Base-by-base conservation (phyloP, 1,140 invertebrate species). In the Branchinecta lynchi region DNA sequence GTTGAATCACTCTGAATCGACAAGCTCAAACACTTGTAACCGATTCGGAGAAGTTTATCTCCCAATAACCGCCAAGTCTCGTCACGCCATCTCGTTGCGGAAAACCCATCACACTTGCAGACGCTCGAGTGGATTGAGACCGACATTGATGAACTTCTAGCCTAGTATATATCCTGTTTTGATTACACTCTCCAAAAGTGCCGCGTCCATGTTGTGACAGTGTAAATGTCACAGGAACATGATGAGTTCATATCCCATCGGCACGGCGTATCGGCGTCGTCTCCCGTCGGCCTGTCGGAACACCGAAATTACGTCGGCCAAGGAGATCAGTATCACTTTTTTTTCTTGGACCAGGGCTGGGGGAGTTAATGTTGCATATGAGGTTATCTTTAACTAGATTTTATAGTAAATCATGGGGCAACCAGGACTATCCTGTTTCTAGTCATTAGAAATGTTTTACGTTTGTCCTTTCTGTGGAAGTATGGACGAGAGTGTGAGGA, bases 191-290 rank as follows among this genome's bases (percentile, higher is more conserved):
- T 60, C 51, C 51, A 60, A 60, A 32, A 20, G 51, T 20, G 17
- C 51, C 51, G 51, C 12, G 17, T 60, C 12, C 12, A 12, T 60
- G 51, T 60, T 60, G 51, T 60, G 51, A 20, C 51, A 20, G 17
- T 60, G 51, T 60, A 60, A 60, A 60, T 60, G 51, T 60, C 51
- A 60, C 12, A 60, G 17, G 12, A 15, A 60, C 51, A 60, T 15
- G 17, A 60, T 60, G 51, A 60, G 51, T 60, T 60, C 51, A 60
- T 60, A 60, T 60, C 51, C 32, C 51, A 20, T 60, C 51, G 12
- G 12, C 51, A 60, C 3, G 17, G 51, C 51, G 51, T 60, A 60
- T 12, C 51, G 51, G 17, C 51, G 51, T 60, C 51, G 51, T 15
- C 51, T 20, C 17, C 12, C 17, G 12, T 12, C 12, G 51, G 12